These are phyloP conservation scores for Acanthaster planci DNA, from an alignment of 35 echinoderm and acorn worm genomes.

Conservation along the genomic window DNA sequence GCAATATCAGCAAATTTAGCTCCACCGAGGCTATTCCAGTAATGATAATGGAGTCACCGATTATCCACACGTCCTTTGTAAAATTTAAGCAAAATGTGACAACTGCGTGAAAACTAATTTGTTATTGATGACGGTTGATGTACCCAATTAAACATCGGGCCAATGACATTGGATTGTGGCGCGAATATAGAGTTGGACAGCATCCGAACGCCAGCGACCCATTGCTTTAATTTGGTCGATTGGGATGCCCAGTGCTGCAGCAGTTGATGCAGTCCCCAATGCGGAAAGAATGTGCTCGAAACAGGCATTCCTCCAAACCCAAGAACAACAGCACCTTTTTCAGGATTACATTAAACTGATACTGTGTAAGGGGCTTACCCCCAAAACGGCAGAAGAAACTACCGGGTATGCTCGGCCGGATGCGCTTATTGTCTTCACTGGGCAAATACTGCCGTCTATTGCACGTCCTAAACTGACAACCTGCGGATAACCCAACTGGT, in stretches of 20 bases:
- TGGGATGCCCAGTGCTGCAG: background rate
- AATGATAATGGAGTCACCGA: background rate
- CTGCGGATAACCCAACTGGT: background rate
- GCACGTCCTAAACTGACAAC: background rate
- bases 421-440: background rate
- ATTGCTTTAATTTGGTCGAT: background rate
- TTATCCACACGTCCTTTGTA: conserved; percentile 17
- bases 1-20: background rate
- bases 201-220: background rate
- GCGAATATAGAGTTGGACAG: conserved; percentile 1
- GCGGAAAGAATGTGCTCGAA: background rate
- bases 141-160: background rate
- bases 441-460: background rate
- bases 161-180: background rate
- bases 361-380: background rate
- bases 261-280: conserved; percentile 5
- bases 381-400: conserved; percentile 13
- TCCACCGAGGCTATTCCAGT: background rate
- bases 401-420: background rate
- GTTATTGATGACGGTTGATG: too few species aligned
- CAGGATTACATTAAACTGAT: background rate
- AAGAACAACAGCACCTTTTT: background rate
- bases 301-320: background rate
- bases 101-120: too few species aligned
- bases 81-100: background rate